Percentiles rank a stretch among this genome's conserved stretches.
Evolutionary conservation across 2,113 vertebrate species (phyloP).

Genomic region (Gracilinanus agilis): DNA sequence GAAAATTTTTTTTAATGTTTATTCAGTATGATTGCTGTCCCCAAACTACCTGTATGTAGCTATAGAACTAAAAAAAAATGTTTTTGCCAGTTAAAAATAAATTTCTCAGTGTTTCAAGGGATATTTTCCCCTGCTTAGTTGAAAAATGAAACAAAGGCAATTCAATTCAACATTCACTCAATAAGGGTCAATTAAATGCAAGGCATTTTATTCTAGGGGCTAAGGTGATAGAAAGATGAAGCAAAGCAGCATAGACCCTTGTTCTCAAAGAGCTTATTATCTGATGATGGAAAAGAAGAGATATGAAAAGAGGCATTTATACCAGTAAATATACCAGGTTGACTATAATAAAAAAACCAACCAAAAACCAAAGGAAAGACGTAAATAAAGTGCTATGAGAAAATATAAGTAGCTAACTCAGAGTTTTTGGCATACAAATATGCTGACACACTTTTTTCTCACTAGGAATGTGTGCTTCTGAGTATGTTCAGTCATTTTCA

Average conservation of each 20-base stretch:
- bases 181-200: background rate
- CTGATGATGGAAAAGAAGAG: background rate
- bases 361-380: too few species aligned
- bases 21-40: slow-evolving; percentile 1
- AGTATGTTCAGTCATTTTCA: too few species aligned
- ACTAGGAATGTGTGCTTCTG: background rate
- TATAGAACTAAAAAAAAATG: slow-evolving; percentile 21
- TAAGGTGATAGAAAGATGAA: background rate
- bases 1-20: slow-evolving; percentile 61
- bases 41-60: slow-evolving; percentile 5
- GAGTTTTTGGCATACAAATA: background rate
- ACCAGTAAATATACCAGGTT: background rate
- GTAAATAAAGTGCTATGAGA: background rate
- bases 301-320: background rate
- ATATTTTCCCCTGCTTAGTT: background rate
- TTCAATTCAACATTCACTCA: slow-evolving; percentile 9
- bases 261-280: background rate
- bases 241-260: background rate
- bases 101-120: background rate
- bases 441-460: background rate
- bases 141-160: slow-evolving; percentile 39
- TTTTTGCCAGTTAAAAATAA: background rate
- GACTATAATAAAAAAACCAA: background rate
- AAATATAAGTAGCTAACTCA: background rate
- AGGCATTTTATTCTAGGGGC: background rate